Evolutionary conservation across 2,888 invertebrate species (phyloP).

Genomic region (Drosophila buzzatii): DNA sequence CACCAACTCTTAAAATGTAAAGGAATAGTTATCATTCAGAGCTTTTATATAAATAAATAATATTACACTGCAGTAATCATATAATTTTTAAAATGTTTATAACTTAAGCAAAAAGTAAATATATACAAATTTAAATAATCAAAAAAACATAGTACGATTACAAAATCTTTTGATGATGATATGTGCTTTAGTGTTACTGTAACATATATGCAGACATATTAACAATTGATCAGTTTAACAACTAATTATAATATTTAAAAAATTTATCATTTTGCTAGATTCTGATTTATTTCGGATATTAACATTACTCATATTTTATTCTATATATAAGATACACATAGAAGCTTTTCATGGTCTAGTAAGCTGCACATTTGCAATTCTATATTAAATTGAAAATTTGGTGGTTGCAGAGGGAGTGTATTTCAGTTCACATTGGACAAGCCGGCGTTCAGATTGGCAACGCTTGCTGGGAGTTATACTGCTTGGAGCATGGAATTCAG

Average conservation of each 20-base stretch:
- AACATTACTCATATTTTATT: not conserved
- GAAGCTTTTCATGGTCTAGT: not conserved
- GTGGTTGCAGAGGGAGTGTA: slow-evolving; percentile 91
- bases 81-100: too few species aligned
- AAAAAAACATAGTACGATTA: too few species aligned
- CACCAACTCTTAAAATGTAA: not conserved
- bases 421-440: slow-evolving; percentile 94
- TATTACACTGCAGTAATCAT: too few species aligned
- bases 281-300: not conserved
- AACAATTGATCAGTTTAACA: too few species aligned
- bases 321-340: not conserved
- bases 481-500: slow-evolving; percentile 93
- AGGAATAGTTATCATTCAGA: not conserved
- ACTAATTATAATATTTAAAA: too few species aligned
- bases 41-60: too few species aligned
- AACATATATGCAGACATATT: not conserved
- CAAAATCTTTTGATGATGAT: too few species aligned
- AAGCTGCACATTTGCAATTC: not conserved
- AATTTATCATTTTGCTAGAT: not conserved
- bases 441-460: slow-evolving; percentile 95
- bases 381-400: not conserved
- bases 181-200: too few species aligned
- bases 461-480: slow-evolving; percentile 95
- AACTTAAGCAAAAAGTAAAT: too few species aligned
- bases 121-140: too few species aligned